Percentiles rank a stretch among this genome's conserved stretches.
phyloP scores from a whole-genome alignment of 2,888 invertebrate species.

The Branchellion lobata region DNA sequence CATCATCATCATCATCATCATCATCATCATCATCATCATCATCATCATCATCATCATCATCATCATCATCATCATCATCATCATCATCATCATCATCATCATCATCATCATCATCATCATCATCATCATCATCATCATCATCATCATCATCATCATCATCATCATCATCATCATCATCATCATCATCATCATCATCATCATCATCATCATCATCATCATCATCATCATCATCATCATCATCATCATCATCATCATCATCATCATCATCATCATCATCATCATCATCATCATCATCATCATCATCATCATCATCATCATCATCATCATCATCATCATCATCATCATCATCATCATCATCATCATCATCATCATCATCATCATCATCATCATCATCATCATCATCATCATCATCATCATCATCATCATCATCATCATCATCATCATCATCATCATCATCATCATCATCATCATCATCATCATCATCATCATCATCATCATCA shows the following conservation, averaged over 20 bases:
- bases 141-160: no score
- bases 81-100: background rate
- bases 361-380: no score
- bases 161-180: background rate
- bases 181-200: background rate
- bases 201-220: background rate
- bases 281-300: no score
- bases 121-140: background rate
- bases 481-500: background rate
- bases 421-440: no score
- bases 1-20: background rate
- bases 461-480: background rate
- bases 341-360: no score
- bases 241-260: background rate
- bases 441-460: background rate
- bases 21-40: background rate
- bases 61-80: background rate
- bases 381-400: no score
- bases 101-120: background rate
- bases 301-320: no score
- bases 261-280: background rate
- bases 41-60: background rate
- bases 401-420: no score
- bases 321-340: no score
- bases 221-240: background rate